These are phyloP conservation scores for Salarias fasciatus DNA, from an alignment of 2,797 vertebrate genomes.

Conservation along the genomic window DNA sequence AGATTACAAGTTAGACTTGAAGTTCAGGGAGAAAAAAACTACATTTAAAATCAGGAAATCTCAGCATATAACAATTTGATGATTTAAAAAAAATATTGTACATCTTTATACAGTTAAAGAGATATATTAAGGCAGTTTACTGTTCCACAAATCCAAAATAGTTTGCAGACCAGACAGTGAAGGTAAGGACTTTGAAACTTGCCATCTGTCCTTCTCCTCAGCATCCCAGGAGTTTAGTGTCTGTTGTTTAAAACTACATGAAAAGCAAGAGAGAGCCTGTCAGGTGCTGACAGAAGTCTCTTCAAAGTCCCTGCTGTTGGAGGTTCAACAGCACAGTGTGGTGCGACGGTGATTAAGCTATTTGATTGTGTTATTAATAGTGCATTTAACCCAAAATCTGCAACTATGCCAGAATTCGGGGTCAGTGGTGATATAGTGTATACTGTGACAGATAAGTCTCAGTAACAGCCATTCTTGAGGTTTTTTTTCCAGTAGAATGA, in stretches of 20 bases:
- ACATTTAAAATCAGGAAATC: neutral
- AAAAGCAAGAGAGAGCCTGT: conserved; percentile 11
- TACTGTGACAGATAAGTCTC: too few relatives aligned
- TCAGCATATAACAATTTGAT: neutral
- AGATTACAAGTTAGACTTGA: too few relatives aligned
- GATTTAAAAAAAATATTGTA: neutral
- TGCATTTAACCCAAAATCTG: neutral
- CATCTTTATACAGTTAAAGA: neutral
- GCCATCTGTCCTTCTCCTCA: conserved; percentile 44
- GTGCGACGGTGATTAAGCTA: neutral
- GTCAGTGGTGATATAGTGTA: neutral
- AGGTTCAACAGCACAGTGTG: conserved; percentile 20
- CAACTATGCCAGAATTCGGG: too few relatives aligned
- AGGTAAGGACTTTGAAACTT: conserved; percentile 20
- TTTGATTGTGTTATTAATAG: conserved; percentile 44
- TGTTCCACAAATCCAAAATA: neutral
- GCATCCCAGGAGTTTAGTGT: conserved; percentile 8
- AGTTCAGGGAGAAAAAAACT: too few relatives aligned
- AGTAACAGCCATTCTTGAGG: too few relatives aligned
- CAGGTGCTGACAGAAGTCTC: conserved; percentile 26
- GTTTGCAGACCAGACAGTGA: neutral
- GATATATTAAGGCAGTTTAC: neutral
- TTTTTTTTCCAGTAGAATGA: too few relatives aligned
- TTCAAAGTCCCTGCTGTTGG: conserved; percentile 39
- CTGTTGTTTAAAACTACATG: conserved; percentile 14